Evolutionary conservation across 2,113 vertebrate species (phyloP).

Genomic region (Syngnathus floridae): DNA sequence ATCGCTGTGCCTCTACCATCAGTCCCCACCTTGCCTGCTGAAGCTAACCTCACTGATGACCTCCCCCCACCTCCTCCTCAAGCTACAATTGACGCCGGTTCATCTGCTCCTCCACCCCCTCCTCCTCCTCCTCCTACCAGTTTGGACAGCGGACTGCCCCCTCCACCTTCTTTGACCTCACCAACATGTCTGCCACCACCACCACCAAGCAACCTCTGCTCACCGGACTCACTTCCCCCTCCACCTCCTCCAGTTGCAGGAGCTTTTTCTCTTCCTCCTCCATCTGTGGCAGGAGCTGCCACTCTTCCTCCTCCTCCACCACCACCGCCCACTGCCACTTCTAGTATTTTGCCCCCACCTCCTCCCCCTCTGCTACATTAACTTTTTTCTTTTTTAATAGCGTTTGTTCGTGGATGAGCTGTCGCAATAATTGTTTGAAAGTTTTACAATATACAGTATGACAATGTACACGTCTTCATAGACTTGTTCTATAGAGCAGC

Average conservation of each 20-base stretch:
- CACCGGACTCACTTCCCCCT: constrained; percentile 22
- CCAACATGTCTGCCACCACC: constrained; percentile 30
- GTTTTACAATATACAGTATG: too few relatives aligned
- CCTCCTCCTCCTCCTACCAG: constrained; percentile 23
- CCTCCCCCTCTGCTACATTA: constrained; percentile 13
- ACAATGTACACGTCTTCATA: too few relatives aligned
- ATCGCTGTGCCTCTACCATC: constrained; percentile 69
- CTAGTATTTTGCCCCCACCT: not conserved
- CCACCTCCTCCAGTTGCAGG: constrained; percentile 13
- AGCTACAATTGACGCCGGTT: constrained; percentile 9
- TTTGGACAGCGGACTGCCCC: constrained; percentile 6
- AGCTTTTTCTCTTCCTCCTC: constrained; percentile 3
- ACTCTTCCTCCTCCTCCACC: constrained; percentile 5
- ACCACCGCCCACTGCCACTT: constrained; percentile 16
- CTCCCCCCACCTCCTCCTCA: constrained; percentile 30
- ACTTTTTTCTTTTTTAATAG: not conserved
- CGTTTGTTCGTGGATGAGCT: not conserved
- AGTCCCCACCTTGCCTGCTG: constrained; percentile 44
- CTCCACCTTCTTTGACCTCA: constrained; percentile 24
- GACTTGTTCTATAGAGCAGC: not conserved
- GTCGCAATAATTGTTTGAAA: too few relatives aligned
- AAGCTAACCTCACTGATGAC: constrained; percentile 10
- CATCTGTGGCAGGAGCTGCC: not conserved
- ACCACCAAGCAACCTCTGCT: constrained; percentile 8
- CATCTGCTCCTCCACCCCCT: constrained; percentile 19